Percentiles rank a stretch among this genome's conserved stretches.
Evolutionary conservation across 2,888 invertebrate species (phyloP).

Genomic region (Drosophila kuntzei): DNA sequence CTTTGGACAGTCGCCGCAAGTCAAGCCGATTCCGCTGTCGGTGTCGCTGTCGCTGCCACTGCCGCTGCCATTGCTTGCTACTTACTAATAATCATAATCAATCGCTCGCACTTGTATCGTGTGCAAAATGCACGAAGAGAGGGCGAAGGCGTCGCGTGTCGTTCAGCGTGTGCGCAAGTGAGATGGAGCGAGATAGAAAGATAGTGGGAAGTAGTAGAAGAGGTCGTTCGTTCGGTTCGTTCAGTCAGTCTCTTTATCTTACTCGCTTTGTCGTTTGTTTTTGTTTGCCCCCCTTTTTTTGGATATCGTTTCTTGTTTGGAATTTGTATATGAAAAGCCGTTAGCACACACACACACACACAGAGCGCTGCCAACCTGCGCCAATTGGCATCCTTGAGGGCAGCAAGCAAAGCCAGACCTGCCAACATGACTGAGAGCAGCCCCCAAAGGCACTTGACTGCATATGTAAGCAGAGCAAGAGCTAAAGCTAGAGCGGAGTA

Average conservation of each 20-base stretch:
- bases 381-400: slow-evolving; percentile 73
- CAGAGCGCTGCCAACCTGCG: slow-evolving; percentile 69
- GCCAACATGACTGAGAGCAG: slow-evolving; percentile 49
- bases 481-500: slow-evolving; percentile 15
- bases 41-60: slow-evolving; percentile 31
- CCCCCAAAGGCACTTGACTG: slow-evolving; percentile 33
- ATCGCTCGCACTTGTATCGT: slow-evolving; percentile 79
- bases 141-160: slow-evolving; percentile 30
- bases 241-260: slow-evolving; percentile 56
- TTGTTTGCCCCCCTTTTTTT: slow-evolving; percentile 61
- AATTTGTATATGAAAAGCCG: slow-evolving; percentile 67
- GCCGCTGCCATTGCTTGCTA: slow-evolving; percentile 52
- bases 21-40: slow-evolving; percentile 42
- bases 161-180: slow-evolving; percentile 34
- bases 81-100: slow-evolving; percentile 80
- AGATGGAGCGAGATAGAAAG: slow-evolving; percentile 46
- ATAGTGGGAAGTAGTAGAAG: slow-evolving; percentile 33
- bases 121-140: slow-evolving; percentile 64
- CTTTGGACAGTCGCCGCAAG: slow-evolving; percentile 62
- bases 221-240: slow-evolving; percentile 38
- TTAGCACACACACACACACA: slow-evolving; percentile 52
- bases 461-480: slow-evolving; percentile 5
- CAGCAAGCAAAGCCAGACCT: slow-evolving; percentile 39
- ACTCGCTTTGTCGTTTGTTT: slow-evolving; percentile 69
- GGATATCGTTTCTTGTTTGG: slow-evolving; percentile 50